Evolutionary conservation across 2,113 vertebrate genomes (phyloP).

Genomic region (Monarcha castaneiventris): DNA sequence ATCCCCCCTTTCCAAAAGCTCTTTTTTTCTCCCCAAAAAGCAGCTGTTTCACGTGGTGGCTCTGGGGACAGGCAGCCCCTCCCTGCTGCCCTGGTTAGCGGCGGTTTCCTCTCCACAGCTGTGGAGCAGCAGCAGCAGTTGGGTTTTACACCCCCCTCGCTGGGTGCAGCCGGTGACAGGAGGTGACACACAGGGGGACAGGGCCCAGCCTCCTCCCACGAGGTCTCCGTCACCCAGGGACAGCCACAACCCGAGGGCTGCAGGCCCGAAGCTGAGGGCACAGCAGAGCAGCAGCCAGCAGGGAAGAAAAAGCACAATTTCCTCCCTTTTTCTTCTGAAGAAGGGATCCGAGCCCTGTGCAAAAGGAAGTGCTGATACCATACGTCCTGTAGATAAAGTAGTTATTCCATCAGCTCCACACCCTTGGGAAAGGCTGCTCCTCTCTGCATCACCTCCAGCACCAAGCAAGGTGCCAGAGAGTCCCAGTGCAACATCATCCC

Average conservation of each 20-base stretch:
- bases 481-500: background rate
- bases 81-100: fast-evolving
- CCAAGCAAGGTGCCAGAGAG: too few relatives aligned
- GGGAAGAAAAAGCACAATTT: background rate
- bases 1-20: background rate
- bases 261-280: background rate
- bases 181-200: fast-evolving
- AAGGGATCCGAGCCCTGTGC: fast-evolving
- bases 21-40: background rate
- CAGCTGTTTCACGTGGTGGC: background rate
- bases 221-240: background rate
- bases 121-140: background rate
- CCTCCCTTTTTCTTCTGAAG: background rate
- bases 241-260: fast-evolving
- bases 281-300: background rate
- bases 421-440: background rate
- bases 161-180: fast-evolving
- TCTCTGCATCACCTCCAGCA: background rate
- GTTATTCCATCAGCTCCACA: background rate
- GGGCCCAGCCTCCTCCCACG: background rate
- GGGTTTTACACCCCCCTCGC: background rate
- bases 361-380: background rate
- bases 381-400: background rate
- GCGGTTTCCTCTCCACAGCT: background rate
- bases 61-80: background rate